Evolutionary conservation across 2,888 invertebrate species (phyloP), one percentile per base, ranked within the genome.

Genomic region (Zaprionus obscuricornis): DNA sequence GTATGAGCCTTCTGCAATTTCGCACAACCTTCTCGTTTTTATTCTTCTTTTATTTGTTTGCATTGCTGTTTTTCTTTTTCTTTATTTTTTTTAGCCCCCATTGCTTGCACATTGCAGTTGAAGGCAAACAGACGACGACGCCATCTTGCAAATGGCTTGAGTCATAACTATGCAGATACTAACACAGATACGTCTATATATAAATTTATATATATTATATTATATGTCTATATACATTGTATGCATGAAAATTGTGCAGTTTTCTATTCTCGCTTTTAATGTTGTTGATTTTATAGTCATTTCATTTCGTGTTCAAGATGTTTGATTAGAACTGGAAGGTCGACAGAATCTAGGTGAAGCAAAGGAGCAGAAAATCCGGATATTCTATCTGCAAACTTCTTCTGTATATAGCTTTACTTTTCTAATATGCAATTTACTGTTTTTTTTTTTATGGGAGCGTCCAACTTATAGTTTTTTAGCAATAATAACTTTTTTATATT

Each of bases 101-200:
- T 39, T 33, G 31, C 65, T 55, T 65, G 58, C 71, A 60, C 27
- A 34, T 36, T 62, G 56, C 52, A 65, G 18, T 26, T 29, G 31
- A 24, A 29, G 22, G 2, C 13, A 8, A 11, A 4, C 3, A 36
- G 24, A 18, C 11, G 22, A 31, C 49, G 67, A 55, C 74, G 74
- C 73, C 73, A 73, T 73, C 71, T 73, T 74, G 74, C 51, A 58
- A 63, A 27, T 52, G 34, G n/a, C 42, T 27, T 34, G 16, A 58
- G 26, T 33, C 40, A 69, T 58, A 66, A 58, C 54, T 29, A 56
- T 60, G 59, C 45, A n/a, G n/a, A n/a, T n/a, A n/a, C n/a, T n/a
- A n/a, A n/a, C n/a, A n/a, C n/a, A n/a, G n/a, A n/a, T n/a, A n/a
- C n/a, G n/a, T n/a, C n/a, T n/a, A n/a, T n/a, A n/a, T n/a, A 58